Evolutionary conservation across 2,888 invertebrate genomes (phyloP).

Genomic region (Micoletzkya japonica): DNA sequence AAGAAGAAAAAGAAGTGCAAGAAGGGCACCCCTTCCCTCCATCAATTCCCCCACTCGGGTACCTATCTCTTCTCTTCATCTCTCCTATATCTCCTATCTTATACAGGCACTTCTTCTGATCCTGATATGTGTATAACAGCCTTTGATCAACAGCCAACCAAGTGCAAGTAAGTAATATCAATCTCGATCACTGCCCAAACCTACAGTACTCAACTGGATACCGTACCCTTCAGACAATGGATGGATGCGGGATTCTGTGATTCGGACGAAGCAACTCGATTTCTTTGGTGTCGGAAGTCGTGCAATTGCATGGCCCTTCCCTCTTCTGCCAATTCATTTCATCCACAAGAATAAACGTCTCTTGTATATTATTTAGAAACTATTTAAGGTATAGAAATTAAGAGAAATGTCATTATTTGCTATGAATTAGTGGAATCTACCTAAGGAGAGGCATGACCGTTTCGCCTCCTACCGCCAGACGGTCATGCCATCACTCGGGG

Average conservation of each 20-base stretch:
- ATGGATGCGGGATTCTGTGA: constrained; percentile 41
- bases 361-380: too few species aligned
- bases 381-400: too few species aligned
- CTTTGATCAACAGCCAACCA: constrained; percentile 25
- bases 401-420: too few species aligned
- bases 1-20: constrained; percentile 30
- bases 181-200: neutral
- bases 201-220: neutral
- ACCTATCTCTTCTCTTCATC: too few species aligned
- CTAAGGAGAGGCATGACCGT: too few species aligned
- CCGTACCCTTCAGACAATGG: constrained; percentile 38
- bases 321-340: too few species aligned
- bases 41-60: neutral
- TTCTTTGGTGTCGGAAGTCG: constrained; percentile 42
- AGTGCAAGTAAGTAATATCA: constrained; percentile 5
- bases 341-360: too few species aligned
- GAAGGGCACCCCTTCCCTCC: constrained; percentile 17
- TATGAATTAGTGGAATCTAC: too few species aligned
- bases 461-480: too few species aligned
- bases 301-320: constrained; percentile 31
- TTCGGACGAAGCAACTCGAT: constrained; percentile 41
- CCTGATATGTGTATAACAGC: constrained; percentile 19
- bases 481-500: too few species aligned
- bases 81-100: too few species aligned
- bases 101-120: too few species aligned